Percentiles rank a stretch among this genome's conserved stretches.
Conservation (phyloP, 2,797 vertebrate species). For the Cephalopachus bancanus region DNA sequence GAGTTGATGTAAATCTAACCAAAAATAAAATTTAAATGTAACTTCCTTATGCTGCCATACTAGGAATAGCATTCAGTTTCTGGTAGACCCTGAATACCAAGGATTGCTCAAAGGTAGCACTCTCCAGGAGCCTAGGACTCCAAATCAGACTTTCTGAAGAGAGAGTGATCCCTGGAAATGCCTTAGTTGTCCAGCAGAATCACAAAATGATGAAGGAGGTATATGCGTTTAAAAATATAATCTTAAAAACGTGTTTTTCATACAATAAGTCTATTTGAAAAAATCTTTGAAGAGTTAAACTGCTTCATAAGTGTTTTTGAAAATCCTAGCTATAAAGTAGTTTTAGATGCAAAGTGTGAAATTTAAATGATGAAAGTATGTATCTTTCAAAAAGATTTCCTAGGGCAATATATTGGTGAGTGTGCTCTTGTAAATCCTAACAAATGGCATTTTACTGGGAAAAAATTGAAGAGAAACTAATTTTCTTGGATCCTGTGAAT, state of each 20-base stretch:
- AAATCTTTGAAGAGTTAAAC: background rate
- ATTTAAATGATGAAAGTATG: constrained; percentile 45
- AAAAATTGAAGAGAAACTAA: constrained; percentile 11
- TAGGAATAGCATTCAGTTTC: background rate
- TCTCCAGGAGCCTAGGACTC: background rate
- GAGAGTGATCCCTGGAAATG: background rate
- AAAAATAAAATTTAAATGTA: background rate
- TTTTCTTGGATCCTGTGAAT: constrained; percentile 30
- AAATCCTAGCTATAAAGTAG: background rate
- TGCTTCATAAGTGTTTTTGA: constrained; percentile 25
- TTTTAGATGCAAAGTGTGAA: constrained; percentile 17
- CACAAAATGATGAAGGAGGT: background rate
- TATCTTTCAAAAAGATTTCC: constrained; percentile 38
- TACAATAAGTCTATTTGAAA: background rate
- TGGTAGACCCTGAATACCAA: background rate
- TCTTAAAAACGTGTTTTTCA: background rate
- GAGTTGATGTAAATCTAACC: background rate
- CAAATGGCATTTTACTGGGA: constrained; percentile 40
- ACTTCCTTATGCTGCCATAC: background rate
- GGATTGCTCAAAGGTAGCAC: background rate
- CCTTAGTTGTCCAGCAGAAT: background rate
- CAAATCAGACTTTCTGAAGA: background rate
- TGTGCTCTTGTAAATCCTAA: constrained; percentile 17
- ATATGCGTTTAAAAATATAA: background rate
- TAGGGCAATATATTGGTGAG: background rate